Conservation (phyloP, 2,113 vertebrate species). For the Plecturocebus donacophilus region DNA sequence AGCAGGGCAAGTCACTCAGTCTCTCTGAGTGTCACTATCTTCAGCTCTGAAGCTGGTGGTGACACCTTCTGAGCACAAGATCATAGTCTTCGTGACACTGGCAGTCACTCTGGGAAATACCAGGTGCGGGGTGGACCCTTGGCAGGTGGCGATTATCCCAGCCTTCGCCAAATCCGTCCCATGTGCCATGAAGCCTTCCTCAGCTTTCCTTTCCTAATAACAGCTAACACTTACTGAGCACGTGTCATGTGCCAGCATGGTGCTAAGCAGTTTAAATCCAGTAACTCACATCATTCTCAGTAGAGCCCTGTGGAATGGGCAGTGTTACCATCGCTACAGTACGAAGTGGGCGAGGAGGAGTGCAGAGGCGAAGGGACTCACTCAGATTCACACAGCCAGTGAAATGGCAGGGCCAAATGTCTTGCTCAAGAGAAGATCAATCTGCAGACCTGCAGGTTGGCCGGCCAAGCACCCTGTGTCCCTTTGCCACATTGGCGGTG, state of each 20-base stretch:
- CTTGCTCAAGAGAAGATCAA: background rate
- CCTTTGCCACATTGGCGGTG: background rate
- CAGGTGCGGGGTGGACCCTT: background rate
- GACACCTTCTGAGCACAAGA: background rate
- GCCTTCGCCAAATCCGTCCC: background rate
- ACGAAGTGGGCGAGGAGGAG: background rate
- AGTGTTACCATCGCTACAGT: background rate
- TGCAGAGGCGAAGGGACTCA: background rate
- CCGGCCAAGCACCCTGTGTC: background rate
- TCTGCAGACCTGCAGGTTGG: background rate
- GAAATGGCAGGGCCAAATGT: background rate
- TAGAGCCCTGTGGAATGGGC: background rate
- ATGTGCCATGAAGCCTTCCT: background rate
- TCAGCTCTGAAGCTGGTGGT: background rate
- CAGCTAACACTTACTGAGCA: background rate
- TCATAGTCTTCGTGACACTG: background rate
- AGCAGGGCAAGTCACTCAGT: background rate
- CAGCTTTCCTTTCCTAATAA: background rate
- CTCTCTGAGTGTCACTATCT: background rate
- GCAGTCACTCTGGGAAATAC: background rate
- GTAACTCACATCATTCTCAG: background rate
- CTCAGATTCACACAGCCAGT: background rate
- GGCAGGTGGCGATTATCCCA: background rate
- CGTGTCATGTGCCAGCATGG: background rate
- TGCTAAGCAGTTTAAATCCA: background rate